Base-by-base conservation (phyloP, 1,140 invertebrate genomes). In the Aphelenchoides besseyi region DNA sequence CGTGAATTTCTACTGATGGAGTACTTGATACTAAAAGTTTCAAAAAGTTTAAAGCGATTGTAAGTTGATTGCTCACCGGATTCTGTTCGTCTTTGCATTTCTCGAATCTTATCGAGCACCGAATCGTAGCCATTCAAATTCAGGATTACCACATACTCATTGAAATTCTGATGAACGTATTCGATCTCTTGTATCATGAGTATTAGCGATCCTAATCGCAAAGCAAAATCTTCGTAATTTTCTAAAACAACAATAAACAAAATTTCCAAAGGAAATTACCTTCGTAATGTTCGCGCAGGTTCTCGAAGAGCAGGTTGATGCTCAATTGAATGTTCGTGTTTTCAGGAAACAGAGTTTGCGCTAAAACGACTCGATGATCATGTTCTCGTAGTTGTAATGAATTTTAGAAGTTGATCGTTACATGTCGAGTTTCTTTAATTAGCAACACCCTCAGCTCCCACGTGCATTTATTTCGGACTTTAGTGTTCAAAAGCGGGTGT, bases 241-340 rank as follows among this genome's bases (percentile, higher is more conserved):
- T 59, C 18, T 59, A 33, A 59, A 59, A 33, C 26, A 28, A 59
- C 5, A 59, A 18, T 8, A 33, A 23, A 8, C 23, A 8, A 8
- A 8, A 16, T 8, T 28, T 59, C 5, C 55, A 5, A 8, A 8
- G 5, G 18, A 8, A 59, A 33, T 59, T 59, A 5, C 18, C 55
- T 59, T 59, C 55, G 55, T 59, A 59, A 59, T 59, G 55, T 33
- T 59, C 55, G 18, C 55, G 55, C 26, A 59, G 18, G 18, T 18
- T 59, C 55, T 59, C 55, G 18, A 59, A 59, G 5, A 59, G 55
- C 55, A 23, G 5, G 55, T 59, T 59, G 55, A 59, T 59, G 18
- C 23, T 59, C 18, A 5, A 5, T 59, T 59, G 55, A 33, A 59
- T 59, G 55, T 59, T 5, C 26, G 12, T 12, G 32, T 59, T 59